Evolutionary conservation across 1,140 invertebrate species (phyloP).

Genomic region (Hirudo medicinalis): DNA sequence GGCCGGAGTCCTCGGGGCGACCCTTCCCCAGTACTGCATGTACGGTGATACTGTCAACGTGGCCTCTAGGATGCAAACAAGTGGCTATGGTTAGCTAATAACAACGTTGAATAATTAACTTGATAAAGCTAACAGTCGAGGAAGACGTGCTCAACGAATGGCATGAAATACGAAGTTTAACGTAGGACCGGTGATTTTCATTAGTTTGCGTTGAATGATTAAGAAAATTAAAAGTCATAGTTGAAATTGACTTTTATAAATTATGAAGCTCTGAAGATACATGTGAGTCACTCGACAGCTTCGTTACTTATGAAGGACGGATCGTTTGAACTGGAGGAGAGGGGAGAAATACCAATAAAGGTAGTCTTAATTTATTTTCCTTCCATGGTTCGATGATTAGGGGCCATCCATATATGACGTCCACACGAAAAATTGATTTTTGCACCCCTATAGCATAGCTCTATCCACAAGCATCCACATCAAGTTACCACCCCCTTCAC

Average conservation of each 20-base stretch:
- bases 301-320: conserved; percentile 54
- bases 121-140: conserved; percentile 44
- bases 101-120: conserved; percentile 63
- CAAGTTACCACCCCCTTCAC: too few relatives aligned
- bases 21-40: conserved; percentile 79
- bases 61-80: conserved; percentile 68
- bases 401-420: too few relatives aligned
- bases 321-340: conserved; percentile 70
- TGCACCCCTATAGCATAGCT: too few relatives aligned
- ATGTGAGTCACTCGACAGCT: conserved; percentile 29
- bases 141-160: neutral
- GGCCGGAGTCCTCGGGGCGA: conserved; percentile 76
- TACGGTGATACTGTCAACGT: conserved; percentile 53
- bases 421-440: too few relatives aligned
- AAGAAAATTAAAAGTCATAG: too few relatives aligned
- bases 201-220: too few relatives aligned
- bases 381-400: neutral
- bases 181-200: too few relatives aligned
- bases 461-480: too few relatives aligned
- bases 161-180: neutral
- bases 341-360: conserved; percentile 40
- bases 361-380: conserved; percentile 50
- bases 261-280: neutral
- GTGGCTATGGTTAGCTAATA: conserved; percentile 3
- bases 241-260: neutral